Evolutionary conservation across 2,888 invertebrate species (phyloP).

Genomic region (Eumerus sabulonum): DNA sequence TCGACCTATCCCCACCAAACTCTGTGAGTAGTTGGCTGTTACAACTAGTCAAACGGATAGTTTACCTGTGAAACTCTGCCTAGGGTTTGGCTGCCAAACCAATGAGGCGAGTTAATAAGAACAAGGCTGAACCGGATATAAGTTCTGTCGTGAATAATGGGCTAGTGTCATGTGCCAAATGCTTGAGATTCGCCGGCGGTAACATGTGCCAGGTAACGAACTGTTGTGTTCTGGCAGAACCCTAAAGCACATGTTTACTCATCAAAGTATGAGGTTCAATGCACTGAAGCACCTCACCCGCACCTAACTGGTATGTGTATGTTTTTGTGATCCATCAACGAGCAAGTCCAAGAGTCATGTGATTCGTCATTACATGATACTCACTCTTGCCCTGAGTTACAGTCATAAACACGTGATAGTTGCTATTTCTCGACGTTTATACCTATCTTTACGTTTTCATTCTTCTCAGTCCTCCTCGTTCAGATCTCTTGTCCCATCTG

Average conservation of each 20-base stretch:
- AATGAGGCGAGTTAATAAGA: conserved; percentile 49
- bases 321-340: conserved; percentile 50
- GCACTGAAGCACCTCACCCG: conserved; percentile 20
- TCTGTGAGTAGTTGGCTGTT: conserved; percentile 30
- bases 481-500: background rate
- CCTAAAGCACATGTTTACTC: conserved; percentile 10
- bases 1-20: no score
- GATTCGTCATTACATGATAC: conserved; percentile 33
- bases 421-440: background rate
- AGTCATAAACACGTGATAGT: conserved; percentile 35
- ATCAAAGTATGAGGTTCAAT: conserved; percentile 21
- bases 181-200: conserved; percentile 45
- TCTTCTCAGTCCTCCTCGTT: conserved; percentile 22
- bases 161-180: conserved; percentile 57
- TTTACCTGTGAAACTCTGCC: conserved; percentile 41
- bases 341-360: background rate
- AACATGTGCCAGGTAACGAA: conserved; percentile 49
- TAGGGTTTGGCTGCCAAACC: conserved; percentile 53
- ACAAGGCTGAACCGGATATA: conserved; percentile 44
- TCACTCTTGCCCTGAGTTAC: conserved; percentile 19
- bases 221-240: conserved; percentile 3
- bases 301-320: conserved; percentile 9
- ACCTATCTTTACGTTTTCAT: background rate
- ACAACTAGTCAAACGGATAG: conserved; percentile 8
- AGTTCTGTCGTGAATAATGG: conserved; percentile 40